phyloP scores from a whole-genome alignment of 2,888 invertebrate genomes.

The Acholoe squamosa region DNA sequence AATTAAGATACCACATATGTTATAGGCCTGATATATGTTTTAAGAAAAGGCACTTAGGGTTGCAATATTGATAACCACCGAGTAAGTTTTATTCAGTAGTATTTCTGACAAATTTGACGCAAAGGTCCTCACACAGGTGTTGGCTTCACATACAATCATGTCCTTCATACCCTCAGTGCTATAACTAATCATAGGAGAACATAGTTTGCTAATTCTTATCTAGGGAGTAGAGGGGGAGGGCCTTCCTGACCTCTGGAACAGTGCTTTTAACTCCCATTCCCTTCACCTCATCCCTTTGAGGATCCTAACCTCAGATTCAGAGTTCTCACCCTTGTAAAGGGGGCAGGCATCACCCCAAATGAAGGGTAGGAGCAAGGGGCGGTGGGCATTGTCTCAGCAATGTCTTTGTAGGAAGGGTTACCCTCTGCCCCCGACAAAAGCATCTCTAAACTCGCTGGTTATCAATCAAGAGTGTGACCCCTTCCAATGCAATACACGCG shows the following conservation, averaged over 20 bases:
- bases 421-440: neutral
- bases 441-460: neutral
- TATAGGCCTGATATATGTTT: too few species aligned
- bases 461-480: too few species aligned
- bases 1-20: too few species aligned
- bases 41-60: too few species aligned
- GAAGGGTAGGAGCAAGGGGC: neutral
- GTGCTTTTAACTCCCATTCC: conserved; percentile 2
- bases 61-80: too few species aligned
- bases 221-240: neutral
- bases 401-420: neutral
- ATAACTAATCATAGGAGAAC: too few species aligned
- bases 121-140: neutral
- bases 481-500: too few species aligned
- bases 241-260: neutral
- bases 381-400: neutral
- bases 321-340: neutral
- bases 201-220: too few species aligned
- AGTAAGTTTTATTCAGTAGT: too few species aligned
- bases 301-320: neutral
- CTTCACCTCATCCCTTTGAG: neutral
- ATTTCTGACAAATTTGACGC: too few species aligned
- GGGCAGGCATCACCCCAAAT: neutral
- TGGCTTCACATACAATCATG: neutral
- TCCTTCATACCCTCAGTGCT: neutral